Evolutionary conservation across 2,797 vertebrate genomes (phyloP).

Genomic region (Acropternis orthonyx): DNA sequence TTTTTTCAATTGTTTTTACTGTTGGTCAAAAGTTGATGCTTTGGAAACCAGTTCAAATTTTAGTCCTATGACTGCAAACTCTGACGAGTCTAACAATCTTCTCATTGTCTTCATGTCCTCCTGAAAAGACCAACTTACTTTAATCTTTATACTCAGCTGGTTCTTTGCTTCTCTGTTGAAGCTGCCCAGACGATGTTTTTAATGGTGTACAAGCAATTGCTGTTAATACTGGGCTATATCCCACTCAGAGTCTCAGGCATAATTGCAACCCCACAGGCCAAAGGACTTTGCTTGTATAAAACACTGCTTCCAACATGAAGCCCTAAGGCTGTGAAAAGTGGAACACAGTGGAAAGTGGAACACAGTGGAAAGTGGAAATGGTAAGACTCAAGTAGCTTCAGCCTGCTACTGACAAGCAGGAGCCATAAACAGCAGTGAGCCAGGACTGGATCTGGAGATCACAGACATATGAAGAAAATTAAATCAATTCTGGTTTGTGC

Average conservation of each 20-base stretch:
- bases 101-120: neutral
- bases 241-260: neutral
- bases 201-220: neutral
- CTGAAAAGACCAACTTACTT: neutral
- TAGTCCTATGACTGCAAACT: neutral
- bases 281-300: neutral
- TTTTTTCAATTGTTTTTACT: neutral
- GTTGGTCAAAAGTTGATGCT: neutral
- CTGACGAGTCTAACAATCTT: neutral
- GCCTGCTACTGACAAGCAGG: neutral
- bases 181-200: neutral
- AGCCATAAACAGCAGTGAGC: neutral
- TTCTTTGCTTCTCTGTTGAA: neutral
- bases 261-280: neutral
- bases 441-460: neutral
- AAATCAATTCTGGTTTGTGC: neutral
- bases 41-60: neutral
- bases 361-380: neutral
- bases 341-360: neutral
- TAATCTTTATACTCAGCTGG: neutral
- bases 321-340: neutral
- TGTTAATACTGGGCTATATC: neutral
- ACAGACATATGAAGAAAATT: neutral
- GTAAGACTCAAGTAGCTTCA: neutral
- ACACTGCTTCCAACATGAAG: neutral